A percentile compares a stretch with the other conserved stretches of the same genome.
These are phyloP conservation scores for Tachysurus vachellii DNA, from an alignment of 2,113 vertebrate genomes.

Conservation along the genomic window DNA sequence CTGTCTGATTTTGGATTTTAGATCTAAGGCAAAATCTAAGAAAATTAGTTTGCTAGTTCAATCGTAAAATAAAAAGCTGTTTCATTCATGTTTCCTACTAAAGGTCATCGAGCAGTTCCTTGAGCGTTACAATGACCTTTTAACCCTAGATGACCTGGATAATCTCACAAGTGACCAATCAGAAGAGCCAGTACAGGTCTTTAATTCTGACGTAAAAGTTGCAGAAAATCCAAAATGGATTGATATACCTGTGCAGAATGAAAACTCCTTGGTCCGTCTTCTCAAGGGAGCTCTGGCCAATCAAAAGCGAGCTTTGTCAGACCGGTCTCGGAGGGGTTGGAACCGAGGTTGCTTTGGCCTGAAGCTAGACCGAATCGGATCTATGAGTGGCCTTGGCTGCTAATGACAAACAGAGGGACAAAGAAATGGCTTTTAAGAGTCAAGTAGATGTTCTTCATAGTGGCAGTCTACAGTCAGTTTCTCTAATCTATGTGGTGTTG, in stretches of 20 bases:
- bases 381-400: conserved; percentile 85
- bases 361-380: conserved; percentile 85
- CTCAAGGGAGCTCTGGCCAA: conserved; percentile 73
- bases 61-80: conserved; percentile 32
- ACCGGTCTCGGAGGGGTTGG: conserved; percentile 74
- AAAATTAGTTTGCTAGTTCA: conserved; percentile 46
- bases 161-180: conserved; percentile 68
- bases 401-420: conserved; percentile 63
- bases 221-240: conserved; percentile 71
- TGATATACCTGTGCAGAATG: conserved; percentile 63
- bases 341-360: conserved; percentile 83
- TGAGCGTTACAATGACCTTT: conserved; percentile 76
- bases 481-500: conserved; percentile 19
- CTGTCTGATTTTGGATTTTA: not conserved
- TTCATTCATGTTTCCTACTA: conserved; percentile 19
- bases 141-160: conserved; percentile 76
- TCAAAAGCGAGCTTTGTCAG: conserved; percentile 74
- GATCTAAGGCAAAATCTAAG: too few species aligned
- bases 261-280: conserved; percentile 72
- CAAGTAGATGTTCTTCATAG: conserved; percentile 28
- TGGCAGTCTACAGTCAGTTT: conserved; percentile 12
- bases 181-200: conserved; percentile 66
- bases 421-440: conserved; percentile 22
- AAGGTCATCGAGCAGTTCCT: conserved; percentile 77
- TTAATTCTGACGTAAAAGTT: conserved; percentile 62